Base-by-base conservation (phyloP, 2,888 invertebrate genomes). In the Mythimna albipuncta region DNA sequence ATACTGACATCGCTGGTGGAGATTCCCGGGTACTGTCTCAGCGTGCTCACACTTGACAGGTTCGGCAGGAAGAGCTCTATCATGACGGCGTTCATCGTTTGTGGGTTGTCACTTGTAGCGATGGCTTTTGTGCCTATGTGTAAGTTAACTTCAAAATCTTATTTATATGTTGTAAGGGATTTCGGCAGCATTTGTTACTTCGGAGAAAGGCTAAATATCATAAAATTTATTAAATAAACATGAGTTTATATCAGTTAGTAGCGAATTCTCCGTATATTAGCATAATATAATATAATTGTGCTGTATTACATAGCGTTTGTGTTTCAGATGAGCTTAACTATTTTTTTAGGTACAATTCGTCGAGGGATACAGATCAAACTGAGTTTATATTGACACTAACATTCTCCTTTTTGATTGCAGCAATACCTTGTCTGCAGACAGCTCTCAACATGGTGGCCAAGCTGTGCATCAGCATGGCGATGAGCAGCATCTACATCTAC, bases 1-100 rank as follows among this genome's bases (percentile, higher is more conserved):
- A 97, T 98, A 35, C 91, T 97, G 68, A 97, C 97, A 0, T 95
- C 97, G 0, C 88, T 97, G 61, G 97, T 97, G 35, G 98, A 96
- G 90, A 97, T 98, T 68, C 98, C 98, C 0, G 97, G 97, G 0
- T 97, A 97, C 86, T 91, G 96, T 72, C 86, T 97, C 59, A 97
- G 97, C 62, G 96, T 96, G 81, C 85, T 97, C 59, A 93, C 97
- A 4, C 94, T 97, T 62, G 97, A 97, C 84, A 92, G 94, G 50
- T 94, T 97, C 47, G 97, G 97, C 6, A 93, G 97, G 75, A 97
- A 97, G 88, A 91, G 93, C 44, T 97, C 97, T 0, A 95, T 97
- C 59, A 97, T 97, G 89, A 92, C 93, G 0, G 96, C 97, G 0
- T 97, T 97, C 89, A 90, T 97, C 26, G 81, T 97, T 7, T 97